Percentiles rank a stretch among this genome's conserved stretches.
Evolutionary conservation across 2,797 vertebrate genomes (phyloP).

Genomic region (Tenualosa thibaudeaui): DNA sequence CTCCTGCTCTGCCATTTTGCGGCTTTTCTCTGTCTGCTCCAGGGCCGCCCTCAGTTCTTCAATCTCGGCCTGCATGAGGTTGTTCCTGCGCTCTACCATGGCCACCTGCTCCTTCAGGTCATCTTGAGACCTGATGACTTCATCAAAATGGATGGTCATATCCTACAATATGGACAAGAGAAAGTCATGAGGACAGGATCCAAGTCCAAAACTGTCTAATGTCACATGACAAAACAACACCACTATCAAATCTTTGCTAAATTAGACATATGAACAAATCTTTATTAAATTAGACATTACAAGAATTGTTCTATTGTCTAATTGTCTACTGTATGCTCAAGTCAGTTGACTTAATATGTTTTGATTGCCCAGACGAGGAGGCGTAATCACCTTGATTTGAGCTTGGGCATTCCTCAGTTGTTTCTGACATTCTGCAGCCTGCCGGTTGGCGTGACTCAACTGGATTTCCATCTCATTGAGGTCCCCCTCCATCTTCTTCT

Average conservation of each 20-base stretch:
- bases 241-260: neutral
- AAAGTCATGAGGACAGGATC: no score
- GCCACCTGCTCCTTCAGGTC: constrained; percentile 82
- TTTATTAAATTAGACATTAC: neutral
- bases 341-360: neutral
- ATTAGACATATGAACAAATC: neutral
- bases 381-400: constrained; percentile 78
- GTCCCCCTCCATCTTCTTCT: constrained; percentile 61
- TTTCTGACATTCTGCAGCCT: constrained; percentile 69
- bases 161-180: constrained; percentile 59
- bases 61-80: constrained; percentile 77
- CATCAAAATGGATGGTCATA: constrained; percentile 78
- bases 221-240: no score
- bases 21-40: constrained; percentile 79
- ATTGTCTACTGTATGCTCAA: neutral
- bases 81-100: constrained; percentile 75
- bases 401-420: constrained; percentile 77
- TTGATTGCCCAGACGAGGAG: neutral
- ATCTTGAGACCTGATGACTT: constrained; percentile 73
- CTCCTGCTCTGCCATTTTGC: constrained; percentile 81
- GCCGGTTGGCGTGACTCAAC: neutral
- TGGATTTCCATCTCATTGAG: neutral
- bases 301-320: neutral
- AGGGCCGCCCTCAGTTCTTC: constrained; percentile 79
- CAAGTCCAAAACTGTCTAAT: no score